phyloP scores from a whole-genome alignment of 37 sponge, comb jelly and placozoan genomes.

The Axinella damicornis region DNA sequence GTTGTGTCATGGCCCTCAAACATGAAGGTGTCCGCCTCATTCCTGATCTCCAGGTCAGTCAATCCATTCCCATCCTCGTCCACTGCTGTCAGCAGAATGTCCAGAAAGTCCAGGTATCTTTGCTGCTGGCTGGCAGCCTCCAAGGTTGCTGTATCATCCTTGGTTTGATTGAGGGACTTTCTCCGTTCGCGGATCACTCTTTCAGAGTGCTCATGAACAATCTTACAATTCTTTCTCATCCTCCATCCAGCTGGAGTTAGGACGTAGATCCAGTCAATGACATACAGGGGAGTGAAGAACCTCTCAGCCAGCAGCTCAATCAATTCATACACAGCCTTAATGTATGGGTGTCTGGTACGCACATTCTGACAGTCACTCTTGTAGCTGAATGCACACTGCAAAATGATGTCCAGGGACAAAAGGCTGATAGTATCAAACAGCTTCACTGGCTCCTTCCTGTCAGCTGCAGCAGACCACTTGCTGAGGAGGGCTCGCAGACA shows the following conservation, averaged over 20 bases:
- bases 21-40: constrained; percentile 83
- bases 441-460: background rate
- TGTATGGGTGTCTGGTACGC: background rate
- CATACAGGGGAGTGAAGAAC: constrained; percentile 26
- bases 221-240: constrained; percentile 21
- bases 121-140: background rate
- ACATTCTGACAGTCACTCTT: constrained; percentile 48
- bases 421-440: constrained; percentile 16
- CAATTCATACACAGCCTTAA: constrained; percentile 39
- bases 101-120: constrained; percentile 54
- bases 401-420: constrained; percentile 44
- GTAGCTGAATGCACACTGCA: too few species aligned
- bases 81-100: constrained; percentile 63
- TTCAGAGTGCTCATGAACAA: constrained; percentile 53
- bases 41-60: constrained; percentile 68
- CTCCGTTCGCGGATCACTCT: constrained; percentile 35
- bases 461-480: background rate
- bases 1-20: too few species aligned
- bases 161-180: background rate
- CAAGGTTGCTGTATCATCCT: background rate
- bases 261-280: constrained; percentile 9
- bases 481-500: constrained; percentile 32
- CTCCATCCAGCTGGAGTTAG: constrained; percentile 38
- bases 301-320: constrained; percentile 3
- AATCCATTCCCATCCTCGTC: constrained; percentile 66